phyloP scores from a whole-genome alignment of 2,797 vertebrate genomes.

The Enteromius thamalakanensis region DNA sequence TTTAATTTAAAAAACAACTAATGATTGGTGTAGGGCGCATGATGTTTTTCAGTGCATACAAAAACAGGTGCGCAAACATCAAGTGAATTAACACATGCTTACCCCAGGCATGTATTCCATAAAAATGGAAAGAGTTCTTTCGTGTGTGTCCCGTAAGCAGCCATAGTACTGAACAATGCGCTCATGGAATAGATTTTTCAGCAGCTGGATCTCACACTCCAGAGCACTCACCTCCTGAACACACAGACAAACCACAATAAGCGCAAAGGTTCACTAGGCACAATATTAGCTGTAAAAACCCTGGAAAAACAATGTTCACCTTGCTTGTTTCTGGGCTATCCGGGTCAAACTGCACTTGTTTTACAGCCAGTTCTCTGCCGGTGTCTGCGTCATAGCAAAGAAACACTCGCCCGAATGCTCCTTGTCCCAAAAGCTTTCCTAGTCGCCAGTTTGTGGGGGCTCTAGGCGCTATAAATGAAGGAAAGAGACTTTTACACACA shows the following conservation, averaged over 20 bases:
- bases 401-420: constrained; percentile 94
- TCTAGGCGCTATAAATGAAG: constrained; percentile 83
- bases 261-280: not conserved
- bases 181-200: constrained; percentile 96
- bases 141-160: constrained; percentile 90
- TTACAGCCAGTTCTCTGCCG: constrained; percentile 94
- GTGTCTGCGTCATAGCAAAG: constrained; percentile 97
- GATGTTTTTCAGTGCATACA: too few species aligned
- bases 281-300: not conserved
- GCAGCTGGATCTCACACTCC: constrained; percentile 97
- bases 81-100: constrained; percentile 59
- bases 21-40: not conserved
- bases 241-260: constrained; percentile 35
- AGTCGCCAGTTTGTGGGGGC: constrained; percentile 97
- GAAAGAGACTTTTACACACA: not conserved
- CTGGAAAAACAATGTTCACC: constrained; percentile 70
- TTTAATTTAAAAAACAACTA: not conserved
- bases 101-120: constrained; percentile 99
- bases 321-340: constrained; percentile 98
- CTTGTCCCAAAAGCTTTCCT: constrained; percentile 95
- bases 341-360: constrained; percentile 98
- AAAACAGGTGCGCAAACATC: not conserved
- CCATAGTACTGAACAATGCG: constrained; percentile 98
- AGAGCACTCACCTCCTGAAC: constrained; percentile 94
- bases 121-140: constrained; percentile 96